Evolutionary conservation across 2,888 invertebrate species (phyloP).

Genomic region (Graphium colonna): DNA sequence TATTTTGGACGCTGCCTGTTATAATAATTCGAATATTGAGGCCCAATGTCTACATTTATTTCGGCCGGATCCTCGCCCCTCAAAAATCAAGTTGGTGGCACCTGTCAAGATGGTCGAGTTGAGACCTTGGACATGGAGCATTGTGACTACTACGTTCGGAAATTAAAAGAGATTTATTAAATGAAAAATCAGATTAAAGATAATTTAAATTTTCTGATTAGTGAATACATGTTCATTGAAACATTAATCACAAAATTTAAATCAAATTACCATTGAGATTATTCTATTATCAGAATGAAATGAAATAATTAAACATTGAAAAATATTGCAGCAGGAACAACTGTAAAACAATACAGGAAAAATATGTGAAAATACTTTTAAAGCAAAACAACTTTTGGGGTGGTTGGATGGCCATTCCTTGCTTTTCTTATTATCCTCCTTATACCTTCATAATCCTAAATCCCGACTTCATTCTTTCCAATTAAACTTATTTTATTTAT

Average conservation of each 20-base stretch:
- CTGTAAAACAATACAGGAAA: too few relatives aligned
- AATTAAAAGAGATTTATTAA: slow-evolving; percentile 1
- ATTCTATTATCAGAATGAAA: too few relatives aligned
- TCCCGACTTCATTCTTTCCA: too few relatives aligned
- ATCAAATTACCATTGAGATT: not conserved
- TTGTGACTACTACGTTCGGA: slow-evolving; percentile 20
- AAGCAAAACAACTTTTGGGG: too few relatives aligned
- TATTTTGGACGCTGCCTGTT: slow-evolving; percentile 55
- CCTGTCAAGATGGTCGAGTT: slow-evolving; percentile 20
- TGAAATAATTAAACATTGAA: too few relatives aligned
- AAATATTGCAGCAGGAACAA: too few relatives aligned
- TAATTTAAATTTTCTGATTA: not conserved
- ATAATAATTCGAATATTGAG: slow-evolving; percentile 45
- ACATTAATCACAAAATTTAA: not conserved
- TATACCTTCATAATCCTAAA: too few relatives aligned
- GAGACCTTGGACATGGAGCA: not conserved
- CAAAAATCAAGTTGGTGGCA: slow-evolving; percentile 35
- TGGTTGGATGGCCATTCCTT: too few relatives aligned
- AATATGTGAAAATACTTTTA: too few relatives aligned
- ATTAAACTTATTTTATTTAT: too few relatives aligned
- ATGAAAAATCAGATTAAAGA: not conserved
- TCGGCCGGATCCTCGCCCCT: slow-evolving; percentile 44
- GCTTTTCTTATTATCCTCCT: too few relatives aligned
- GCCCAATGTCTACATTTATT: slow-evolving; percentile 72
- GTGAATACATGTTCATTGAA: not conserved